These are phyloP conservation scores for Cacatua alba DNA, from an alignment of 2,113 vertebrate species.

Conservation along the genomic window DNA sequence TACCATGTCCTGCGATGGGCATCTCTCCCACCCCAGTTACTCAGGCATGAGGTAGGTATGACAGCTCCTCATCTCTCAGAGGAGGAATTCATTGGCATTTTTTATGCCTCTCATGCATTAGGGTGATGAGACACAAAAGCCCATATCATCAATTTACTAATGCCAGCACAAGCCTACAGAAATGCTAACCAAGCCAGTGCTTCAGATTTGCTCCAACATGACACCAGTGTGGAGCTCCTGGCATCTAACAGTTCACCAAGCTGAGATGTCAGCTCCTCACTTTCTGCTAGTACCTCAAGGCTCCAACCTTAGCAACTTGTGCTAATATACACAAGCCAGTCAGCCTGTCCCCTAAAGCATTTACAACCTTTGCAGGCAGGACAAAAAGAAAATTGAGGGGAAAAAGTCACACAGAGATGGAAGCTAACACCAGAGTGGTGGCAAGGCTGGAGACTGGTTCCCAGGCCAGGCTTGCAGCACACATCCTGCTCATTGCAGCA, in stretches of 20 bases:
- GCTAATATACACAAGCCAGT: rapidly evolving
- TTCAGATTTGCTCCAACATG: neutral
- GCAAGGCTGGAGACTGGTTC: neutral
- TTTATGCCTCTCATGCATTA: neutral
- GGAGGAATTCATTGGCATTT: neutral
- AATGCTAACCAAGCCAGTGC: neutral
- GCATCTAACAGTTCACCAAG: neutral
- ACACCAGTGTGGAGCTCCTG: neutral
- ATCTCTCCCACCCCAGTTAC: neutral
- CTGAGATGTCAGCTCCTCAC: neutral
- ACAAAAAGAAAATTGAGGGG: rapidly evolving
- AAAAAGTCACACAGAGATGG: neutral
- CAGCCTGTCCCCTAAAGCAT: neutral
- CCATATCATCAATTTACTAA: neutral
- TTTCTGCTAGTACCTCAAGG: neutral
- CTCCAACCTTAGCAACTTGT: neutral
- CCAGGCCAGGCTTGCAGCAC: neutral
- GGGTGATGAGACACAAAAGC: neutral
- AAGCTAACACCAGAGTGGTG: neutral
- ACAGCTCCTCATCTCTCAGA: neutral
- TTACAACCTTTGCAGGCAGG: neutral
- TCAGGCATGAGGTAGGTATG: rapidly evolving
- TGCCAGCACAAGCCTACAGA: neutral
- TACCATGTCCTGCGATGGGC: rapidly evolving
- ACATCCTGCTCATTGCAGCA: neutral